phyloP scores from a whole-genome alignment of 2,113 vertebrate genomes.

The Heteronetta atricapilla region DNA sequence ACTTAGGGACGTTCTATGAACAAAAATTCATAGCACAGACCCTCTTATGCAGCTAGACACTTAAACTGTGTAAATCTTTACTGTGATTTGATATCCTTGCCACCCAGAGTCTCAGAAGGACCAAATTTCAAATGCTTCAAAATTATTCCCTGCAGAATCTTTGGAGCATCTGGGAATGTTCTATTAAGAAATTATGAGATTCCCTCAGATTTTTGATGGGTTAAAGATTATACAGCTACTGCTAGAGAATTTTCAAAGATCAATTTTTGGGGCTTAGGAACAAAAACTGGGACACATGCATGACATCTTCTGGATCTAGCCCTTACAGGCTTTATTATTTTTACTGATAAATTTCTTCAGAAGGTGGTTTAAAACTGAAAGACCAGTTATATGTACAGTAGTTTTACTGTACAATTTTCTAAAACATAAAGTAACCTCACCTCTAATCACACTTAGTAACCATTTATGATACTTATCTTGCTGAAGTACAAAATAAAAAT shows the following conservation, averaged over 20 bases:
- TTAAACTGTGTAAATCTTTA: not conserved
- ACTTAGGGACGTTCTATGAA: not conserved
- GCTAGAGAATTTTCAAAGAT: not conserved
- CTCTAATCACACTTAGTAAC: not conserved
- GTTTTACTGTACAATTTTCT: not conserved
- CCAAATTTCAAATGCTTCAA: slow-evolving; percentile 17
- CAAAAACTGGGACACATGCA: not conserved
- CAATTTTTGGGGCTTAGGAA: not conserved
- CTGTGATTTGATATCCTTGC: not conserved
- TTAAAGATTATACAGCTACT: not conserved
- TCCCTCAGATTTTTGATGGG: not conserved
- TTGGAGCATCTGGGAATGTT: not conserved
- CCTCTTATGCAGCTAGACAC: not conserved
- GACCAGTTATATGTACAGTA: not conserved
- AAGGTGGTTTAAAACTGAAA: not conserved
- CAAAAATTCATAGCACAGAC: not conserved
- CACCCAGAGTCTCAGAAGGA: not conserved
- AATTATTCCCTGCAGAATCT: not conserved
- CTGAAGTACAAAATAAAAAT: not conserved
- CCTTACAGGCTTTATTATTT: not conserved
- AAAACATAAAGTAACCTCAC: not conserved
- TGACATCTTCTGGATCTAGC: not conserved
- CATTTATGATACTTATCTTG: not conserved
- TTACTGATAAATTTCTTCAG: not conserved
- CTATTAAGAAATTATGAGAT: not conserved